These are phyloP conservation scores for Sciurus carolinensis DNA, from an alignment of 2,797 vertebrate genomes.

Conservation along the genomic window DNA sequence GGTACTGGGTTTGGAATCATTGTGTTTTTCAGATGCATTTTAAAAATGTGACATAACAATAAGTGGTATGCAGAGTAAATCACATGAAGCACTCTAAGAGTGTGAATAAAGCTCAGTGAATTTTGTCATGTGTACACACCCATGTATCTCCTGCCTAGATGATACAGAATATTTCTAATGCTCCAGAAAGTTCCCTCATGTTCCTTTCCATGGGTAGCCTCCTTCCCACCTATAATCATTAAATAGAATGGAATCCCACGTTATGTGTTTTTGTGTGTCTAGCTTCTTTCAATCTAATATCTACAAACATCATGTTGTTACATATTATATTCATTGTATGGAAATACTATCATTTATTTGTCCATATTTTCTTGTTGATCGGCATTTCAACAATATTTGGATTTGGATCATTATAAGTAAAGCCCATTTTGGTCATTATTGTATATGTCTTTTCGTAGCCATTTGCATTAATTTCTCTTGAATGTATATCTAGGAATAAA, in stretches of 20 bases:
- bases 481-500: not conserved
- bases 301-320: not conserved
- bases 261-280: not conserved
- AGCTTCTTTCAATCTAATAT: not conserved
- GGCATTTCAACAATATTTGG: not conserved
- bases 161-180: not conserved
- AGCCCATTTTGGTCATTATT: not conserved
- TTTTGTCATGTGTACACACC: not conserved
- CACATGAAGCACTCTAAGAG: not conserved
- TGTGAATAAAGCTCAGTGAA: not conserved
- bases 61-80: not conserved
- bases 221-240: not conserved
- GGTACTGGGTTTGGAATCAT: not conserved
- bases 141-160: not conserved
- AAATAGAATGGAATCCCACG: not conserved
- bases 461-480: not conserved
- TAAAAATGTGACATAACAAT: not conserved
- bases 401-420: not conserved
- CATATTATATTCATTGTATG: not conserved
- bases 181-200: not conserved
- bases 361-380: constrained; percentile 15
- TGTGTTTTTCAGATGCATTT: not conserved
- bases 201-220: not conserved
- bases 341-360: not conserved
- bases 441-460: not conserved